phyloP scores from a whole-genome alignment of 2,113 vertebrate genomes.

The Conger conger region DNA sequence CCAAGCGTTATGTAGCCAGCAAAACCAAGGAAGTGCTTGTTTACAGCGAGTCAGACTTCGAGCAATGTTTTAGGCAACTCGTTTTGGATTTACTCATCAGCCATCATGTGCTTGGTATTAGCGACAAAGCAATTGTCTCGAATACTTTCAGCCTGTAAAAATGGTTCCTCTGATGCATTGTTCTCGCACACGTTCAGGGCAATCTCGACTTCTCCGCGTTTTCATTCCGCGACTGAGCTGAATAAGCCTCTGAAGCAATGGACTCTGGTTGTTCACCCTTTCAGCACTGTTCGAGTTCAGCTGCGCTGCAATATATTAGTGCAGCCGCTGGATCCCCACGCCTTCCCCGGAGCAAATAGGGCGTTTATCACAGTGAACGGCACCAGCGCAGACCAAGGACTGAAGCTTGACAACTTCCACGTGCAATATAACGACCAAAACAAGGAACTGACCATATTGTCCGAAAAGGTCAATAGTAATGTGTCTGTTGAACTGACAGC shows the following conservation, averaged over 20 bases:
- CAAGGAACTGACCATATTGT: conserved; percentile 68
- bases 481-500: conserved; percentile 74
- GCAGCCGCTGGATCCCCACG: conserved; percentile 74
- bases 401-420: conserved; percentile 54
- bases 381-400: conserved; percentile 36
- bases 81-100: neutral
- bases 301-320: conserved; percentile 78
- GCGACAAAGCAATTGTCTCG: conserved; percentile 7
- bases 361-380: conserved; percentile 69
- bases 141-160: neutral
- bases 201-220: conserved; percentile 42
- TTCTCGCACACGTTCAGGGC: conserved; percentile 13
- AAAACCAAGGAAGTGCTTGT: neutral
- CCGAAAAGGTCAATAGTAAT: conserved; percentile 55
- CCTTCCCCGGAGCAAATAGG: conserved; percentile 70
- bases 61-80: neutral
- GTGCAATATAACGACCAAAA: conserved; percentile 74
- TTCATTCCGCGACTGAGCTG: conserved; percentile 10
- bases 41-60: neutral
- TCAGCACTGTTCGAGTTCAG: conserved; percentile 69
- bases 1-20: neutral
- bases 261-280: conserved; percentile 75
- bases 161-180: neutral
- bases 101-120: conserved; percentile 12
- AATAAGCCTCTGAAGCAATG: conserved; percentile 64